Percentiles rank a stretch among this genome's conserved stretches.
Conservation (phyloP, 2,797 vertebrate species). For the Phoeniculus purpureus region DNA sequence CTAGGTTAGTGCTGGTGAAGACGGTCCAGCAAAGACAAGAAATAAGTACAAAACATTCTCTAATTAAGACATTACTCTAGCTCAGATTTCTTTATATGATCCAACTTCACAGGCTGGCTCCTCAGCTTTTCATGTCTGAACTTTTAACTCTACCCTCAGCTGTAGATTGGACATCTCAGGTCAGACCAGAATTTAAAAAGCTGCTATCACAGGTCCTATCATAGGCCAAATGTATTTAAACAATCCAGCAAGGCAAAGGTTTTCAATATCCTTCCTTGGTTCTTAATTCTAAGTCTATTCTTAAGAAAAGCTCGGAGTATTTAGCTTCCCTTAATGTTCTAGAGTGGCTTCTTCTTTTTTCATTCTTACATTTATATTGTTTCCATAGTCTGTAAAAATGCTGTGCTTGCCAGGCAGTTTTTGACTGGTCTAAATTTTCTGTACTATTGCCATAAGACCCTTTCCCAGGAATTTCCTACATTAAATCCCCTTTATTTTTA, state of each 20-base stretch:
- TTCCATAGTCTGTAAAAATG: neutral
- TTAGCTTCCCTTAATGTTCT: neutral
- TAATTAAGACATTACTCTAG: neutral
- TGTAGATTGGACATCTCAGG: neutral
- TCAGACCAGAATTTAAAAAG: neutral
- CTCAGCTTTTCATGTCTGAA: neutral
- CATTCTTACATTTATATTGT: neutral
- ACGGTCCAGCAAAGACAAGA: neutral
- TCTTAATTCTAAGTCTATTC: neutral
- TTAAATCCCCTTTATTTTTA: neutral
- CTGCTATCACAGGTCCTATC: neutral
- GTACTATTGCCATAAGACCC: neutral
- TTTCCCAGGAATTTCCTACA: neutral
- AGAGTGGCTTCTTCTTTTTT: neutral
- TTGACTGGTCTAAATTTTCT: neutral
- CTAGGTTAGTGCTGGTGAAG: neutral
- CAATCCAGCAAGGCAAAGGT: neutral
- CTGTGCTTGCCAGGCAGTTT: neutral
- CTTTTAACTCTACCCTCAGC: neutral
- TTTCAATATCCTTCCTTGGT: neutral
- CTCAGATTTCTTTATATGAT: neutral
- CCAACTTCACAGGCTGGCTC: neutral
- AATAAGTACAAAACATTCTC: neutral
- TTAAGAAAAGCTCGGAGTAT: neutral
- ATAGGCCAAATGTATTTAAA: neutral